Conservation (phyloP, 92 coral and sea anemone genomes). For the Porites lobata region DNA sequence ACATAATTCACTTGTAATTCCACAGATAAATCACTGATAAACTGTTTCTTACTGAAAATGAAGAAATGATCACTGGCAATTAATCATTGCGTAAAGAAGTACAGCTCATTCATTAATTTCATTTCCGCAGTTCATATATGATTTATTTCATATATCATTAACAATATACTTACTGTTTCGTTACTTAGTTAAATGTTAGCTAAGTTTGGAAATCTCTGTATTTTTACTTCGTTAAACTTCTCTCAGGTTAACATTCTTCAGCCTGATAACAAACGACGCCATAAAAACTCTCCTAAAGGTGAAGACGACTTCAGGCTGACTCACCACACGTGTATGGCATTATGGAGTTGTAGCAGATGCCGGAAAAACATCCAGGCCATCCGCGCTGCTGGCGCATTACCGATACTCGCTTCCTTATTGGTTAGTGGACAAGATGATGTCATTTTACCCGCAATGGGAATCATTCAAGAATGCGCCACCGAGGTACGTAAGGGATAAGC, state of each 20-base stretch:
- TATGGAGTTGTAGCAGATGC: constrained; percentile 92
- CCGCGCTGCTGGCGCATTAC: constrained; percentile 85
- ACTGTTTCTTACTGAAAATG: no score
- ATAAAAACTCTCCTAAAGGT: constrained; percentile 24
- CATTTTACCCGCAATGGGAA: constrained; percentile 81
- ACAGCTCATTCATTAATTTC: no score
- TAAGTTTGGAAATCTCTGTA: not conserved
- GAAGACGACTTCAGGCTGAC: constrained; percentile 50
- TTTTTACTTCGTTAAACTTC: not conserved
- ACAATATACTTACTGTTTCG: no score
- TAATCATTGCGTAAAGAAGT: no score
- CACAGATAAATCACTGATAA: no score
- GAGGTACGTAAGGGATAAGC: constrained; percentile 56
- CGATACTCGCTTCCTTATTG: constrained; percentile 81
- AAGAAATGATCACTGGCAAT: no score
- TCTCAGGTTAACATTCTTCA: constrained; percentile 66
- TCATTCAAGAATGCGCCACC: constrained; percentile 89
- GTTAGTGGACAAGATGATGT: constrained; percentile 72
- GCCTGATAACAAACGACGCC: constrained; percentile 28
- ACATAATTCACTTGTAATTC: no score
- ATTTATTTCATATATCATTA: no score
- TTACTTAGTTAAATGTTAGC: no score
- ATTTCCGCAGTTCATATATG: no score
- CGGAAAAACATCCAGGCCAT: constrained; percentile 75
- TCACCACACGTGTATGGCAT: constrained; percentile 82